These are phyloP conservation scores for Hermetia illucens DNA, from an alignment of 1,140 invertebrate genomes.

Conservation along the genomic window DNA sequence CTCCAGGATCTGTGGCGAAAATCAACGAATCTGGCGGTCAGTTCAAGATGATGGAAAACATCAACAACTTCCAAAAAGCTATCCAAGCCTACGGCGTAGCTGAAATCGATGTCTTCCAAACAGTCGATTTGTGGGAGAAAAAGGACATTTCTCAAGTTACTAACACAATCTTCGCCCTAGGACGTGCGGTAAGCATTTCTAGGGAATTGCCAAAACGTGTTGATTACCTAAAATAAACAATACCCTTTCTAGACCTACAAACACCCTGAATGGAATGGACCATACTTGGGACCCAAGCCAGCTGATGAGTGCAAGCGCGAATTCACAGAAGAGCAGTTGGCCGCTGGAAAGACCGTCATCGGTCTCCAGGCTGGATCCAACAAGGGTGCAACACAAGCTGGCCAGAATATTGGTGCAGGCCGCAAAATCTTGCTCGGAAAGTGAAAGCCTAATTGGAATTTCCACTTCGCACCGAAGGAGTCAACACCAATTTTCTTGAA, in stretches of 20 bases:
- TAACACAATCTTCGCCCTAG: constrained; percentile 83
- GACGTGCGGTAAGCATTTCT: constrained; percentile 61
- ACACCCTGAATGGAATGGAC: constrained; percentile 79
- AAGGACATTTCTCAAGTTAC: constrained; percentile 90
- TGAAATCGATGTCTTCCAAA: constrained; percentile 91
- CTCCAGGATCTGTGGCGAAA: constrained; percentile 66
- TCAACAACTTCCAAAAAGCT: constrained; percentile 85
- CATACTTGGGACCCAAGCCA: constrained; percentile 77
- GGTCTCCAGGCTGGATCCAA: constrained; percentile 93
- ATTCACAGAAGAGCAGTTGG: constrained; percentile 82
- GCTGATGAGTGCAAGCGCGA: constrained; percentile 82
- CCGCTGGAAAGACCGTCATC: constrained; percentile 78
- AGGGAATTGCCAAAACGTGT: neutral
- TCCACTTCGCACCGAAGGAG: too few relatives aligned
- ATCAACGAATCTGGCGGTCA: constrained; percentile 79
- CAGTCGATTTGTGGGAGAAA: constrained; percentile 87
- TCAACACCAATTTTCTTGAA: too few relatives aligned
- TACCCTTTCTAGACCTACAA: constrained; percentile 84
- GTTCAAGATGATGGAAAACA: constrained; percentile 95
- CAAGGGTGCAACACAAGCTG: constrained; percentile 86
- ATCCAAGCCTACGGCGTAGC: constrained; percentile 78
- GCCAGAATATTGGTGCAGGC: constrained; percentile 84
- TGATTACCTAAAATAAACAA: neutral
- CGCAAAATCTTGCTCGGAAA: constrained; percentile 79
- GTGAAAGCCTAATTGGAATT: too few relatives aligned